Base-by-base conservation (phyloP, 2,888 invertebrate species). In the Drosophila neonasuta region DNA sequence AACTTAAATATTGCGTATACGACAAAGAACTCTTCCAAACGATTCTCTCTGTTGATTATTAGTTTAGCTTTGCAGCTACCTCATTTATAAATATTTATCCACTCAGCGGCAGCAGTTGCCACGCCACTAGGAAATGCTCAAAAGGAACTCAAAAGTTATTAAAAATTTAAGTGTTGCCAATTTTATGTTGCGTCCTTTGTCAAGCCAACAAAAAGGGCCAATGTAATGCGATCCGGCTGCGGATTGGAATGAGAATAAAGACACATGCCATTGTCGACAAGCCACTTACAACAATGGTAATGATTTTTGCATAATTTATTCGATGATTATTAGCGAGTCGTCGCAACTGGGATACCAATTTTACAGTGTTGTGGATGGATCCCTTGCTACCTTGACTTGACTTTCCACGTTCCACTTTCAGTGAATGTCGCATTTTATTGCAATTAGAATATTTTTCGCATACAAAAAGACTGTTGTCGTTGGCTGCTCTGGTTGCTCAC, bases 221-320 rank as follows among this genome's bases (percentile, higher is more conserved):
- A 77, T 73, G 84, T 80, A 86, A 86, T 85, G 83, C 71, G 86
- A 86, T 87, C 76, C 74, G 62, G 58, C 42, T 36, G 24, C n/a
- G 36, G 39, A 44, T 34, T 42, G 54, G 42, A 32, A 55, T 29
- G 67, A 61, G 77, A 46, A 50, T 42, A 54, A 73, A 52, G 67
- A 74, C 70, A 58, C 36, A 62, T 45, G 60, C 52, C 62, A 55
- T 48, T 70, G 64, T 66, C 66, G 77, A 77, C 78, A 83, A 79
- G 83, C 74, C 86, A 86, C 87, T 87, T 84, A 77, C 71, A 77
- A 83, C 79, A 86, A 87, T 87, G 77, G 79, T 77, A 81, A 84
- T 81, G 86, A 89, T 90, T 90, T 89, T 88, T 90, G 88, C 90
- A 90, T 90, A 90, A 90, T 90, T 90, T 90, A 90, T 90, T 89